These are phyloP conservation scores for Polydrusus tereticollis DNA, from an alignment of 2,888 invertebrate species.

Conservation along the genomic window DNA sequence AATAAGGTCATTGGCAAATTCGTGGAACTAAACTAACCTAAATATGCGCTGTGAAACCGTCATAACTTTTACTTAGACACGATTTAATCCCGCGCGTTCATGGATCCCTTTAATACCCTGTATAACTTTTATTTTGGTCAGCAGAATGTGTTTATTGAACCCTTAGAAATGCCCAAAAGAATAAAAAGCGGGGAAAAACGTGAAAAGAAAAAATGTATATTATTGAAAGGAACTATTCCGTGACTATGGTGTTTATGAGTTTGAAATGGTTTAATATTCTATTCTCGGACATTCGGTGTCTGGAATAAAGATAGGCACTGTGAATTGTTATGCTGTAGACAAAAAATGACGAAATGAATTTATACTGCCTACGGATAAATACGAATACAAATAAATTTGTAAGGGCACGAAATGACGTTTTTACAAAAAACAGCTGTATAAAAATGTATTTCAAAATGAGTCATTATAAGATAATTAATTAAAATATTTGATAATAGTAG, in stretches of 20 bases:
- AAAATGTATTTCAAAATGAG: too few species aligned
- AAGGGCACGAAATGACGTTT: not conserved
- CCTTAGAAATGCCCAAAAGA: constrained; percentile 6
- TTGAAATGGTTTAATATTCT: constrained; percentile 7
- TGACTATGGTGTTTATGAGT: constrained; percentile 9
- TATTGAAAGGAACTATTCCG: constrained; percentile 6
- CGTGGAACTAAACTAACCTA: too few species aligned
- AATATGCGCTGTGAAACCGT: too few species aligned
- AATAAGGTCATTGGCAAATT: too few species aligned
- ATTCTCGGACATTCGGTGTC: constrained; percentile 6
- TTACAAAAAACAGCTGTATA: too few species aligned
- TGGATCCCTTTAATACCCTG: not conserved
- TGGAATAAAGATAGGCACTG: not conserved
- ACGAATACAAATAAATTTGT: not conserved
- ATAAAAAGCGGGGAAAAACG: constrained; percentile 2
- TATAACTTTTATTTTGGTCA: constrained; percentile 2
- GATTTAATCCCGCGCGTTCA: not conserved
- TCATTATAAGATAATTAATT: too few species aligned
- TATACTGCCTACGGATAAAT: not conserved
- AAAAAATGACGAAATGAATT: constrained; percentile 2
- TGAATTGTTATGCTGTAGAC: constrained; percentile 2
- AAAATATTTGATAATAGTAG: too few species aligned
- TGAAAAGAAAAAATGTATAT: constrained; percentile 11
- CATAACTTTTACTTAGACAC: too few species aligned
- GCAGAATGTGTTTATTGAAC: constrained; percentile 7